Percentiles rank a stretch among this genome's conserved stretches.
Conservation (phyloP, 2,797 vertebrate genomes). For the Anabas testudineus region DNA sequence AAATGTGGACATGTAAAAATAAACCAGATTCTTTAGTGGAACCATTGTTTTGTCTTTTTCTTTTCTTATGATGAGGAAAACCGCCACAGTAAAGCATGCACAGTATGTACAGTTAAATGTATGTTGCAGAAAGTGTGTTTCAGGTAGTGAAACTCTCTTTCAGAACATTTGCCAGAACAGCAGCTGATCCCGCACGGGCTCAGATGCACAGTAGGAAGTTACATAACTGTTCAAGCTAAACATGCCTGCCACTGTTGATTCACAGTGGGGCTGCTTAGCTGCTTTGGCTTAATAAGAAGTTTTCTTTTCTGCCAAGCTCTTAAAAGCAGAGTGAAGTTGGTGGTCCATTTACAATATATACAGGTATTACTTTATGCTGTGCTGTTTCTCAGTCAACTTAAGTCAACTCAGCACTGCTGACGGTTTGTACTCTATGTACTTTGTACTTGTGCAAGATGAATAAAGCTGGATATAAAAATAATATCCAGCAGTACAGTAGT, state of each 20-base stretch:
- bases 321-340: background rate
- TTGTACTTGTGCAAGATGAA: background rate
- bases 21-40: background rate
- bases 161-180: background rate
- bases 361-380: conserved; percentile 1
- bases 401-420: background rate
- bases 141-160: background rate
- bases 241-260: background rate
- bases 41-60: background rate
- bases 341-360: background rate
- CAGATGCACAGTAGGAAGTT: conserved; percentile 13
- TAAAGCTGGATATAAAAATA: background rate
- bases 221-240: conserved; percentile 12
- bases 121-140: background rate
- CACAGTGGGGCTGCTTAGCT: conserved; percentile 5
- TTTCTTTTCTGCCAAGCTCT: background rate
- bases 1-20: background rate
- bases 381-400: background rate
- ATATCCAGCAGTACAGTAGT: too few relatives aligned
- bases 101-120: background rate
- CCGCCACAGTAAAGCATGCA: too few relatives aligned
- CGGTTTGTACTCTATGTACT: background rate
- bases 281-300: background rate
- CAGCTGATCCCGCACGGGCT: conserved; percentile 10
- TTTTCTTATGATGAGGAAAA: too few relatives aligned